These are phyloP conservation scores for Loxodonta africana DNA, from an alignment of 2,113 vertebrate species.

Conservation along the genomic window DNA sequence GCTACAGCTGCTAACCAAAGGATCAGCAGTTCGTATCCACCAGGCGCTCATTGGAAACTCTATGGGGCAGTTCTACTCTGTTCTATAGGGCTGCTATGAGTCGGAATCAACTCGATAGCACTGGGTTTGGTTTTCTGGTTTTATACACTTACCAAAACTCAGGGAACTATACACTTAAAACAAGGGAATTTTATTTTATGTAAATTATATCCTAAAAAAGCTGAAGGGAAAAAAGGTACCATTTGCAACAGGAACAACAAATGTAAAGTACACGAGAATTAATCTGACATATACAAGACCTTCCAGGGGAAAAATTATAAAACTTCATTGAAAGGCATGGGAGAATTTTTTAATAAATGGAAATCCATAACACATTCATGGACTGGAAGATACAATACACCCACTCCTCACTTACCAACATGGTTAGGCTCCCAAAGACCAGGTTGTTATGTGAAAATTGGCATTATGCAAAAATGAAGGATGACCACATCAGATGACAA, in stretches of 20 bases:
- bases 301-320: constrained; percentile 21
- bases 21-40: no score
- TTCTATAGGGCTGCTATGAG: no score
- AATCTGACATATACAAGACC: constrained; percentile 37
- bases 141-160: constrained; percentile 18
- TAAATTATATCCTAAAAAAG: constrained; percentile 44
- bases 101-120: no score
- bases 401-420: no score
- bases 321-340: constrained; percentile 40
- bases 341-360: constrained; percentile 39
- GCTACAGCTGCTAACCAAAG: no score
- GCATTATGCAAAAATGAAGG: no score
- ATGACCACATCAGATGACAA: no score
- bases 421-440: no score
- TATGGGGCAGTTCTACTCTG: no score
- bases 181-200: not conserved
- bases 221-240: not conserved
- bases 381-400: not conserved
- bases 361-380: not conserved
- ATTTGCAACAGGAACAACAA: constrained; percentile 42
- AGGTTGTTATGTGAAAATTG: no score
- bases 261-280: not conserved
- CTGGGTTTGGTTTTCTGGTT: no score
- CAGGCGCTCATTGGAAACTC: no score
- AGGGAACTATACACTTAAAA: not conserved